Evolutionary conservation across 1,140 invertebrate species (phyloP), one percentile per base, ranked within the genome.

Genomic region (Nymphalis io): DNA sequence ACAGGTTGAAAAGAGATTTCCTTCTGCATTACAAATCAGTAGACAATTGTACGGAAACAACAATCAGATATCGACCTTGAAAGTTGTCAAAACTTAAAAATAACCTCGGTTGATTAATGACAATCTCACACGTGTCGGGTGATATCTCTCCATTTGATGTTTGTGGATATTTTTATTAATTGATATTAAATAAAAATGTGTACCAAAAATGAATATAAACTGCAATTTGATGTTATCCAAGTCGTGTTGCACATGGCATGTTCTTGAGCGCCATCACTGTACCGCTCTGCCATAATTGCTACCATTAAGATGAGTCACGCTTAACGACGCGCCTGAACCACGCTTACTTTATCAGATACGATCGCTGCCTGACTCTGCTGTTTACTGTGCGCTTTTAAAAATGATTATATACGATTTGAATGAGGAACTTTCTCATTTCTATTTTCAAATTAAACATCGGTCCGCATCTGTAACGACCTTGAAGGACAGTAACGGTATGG

Each of bases 241-340:
- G 21, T 40, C 57, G 38, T 64, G 27, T 64, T 51, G 12, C 51
- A 64, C 33, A 62, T 44, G 39, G 3, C 48, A 62, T 44, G n/a
- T 75, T 80, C 80, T 80, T 80, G 72, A 44, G 58, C 62, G 73
- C 60, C 79, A 74, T 68, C 72, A 75, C 74, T 74, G 76, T 70
- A 70, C 74, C 75, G 76, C 70, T 80, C 79, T 75, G 75, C 78
- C 79, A 81, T 89, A 89, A 91, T 90, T 90, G 82, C 85, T 73
- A 75, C 83, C 72, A 88, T 91, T 90, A 89, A 87, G 82, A 88
- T 91, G 89, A 91, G 83, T 91, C 89, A 90, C 83, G 87, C 87
- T 90, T 82, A 82, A 73, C 85, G 87, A 86, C 79, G 80, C 82
- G 83, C 67, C 82, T 59, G 74, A 77, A 74, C 76, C 74, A 78